Percentiles rank a stretch among this genome's conserved stretches.
These are phyloP conservation scores for Rhodinocichla rosea DNA, from an alignment of 2,113 vertebrate genomes.

Conservation along the genomic window DNA sequence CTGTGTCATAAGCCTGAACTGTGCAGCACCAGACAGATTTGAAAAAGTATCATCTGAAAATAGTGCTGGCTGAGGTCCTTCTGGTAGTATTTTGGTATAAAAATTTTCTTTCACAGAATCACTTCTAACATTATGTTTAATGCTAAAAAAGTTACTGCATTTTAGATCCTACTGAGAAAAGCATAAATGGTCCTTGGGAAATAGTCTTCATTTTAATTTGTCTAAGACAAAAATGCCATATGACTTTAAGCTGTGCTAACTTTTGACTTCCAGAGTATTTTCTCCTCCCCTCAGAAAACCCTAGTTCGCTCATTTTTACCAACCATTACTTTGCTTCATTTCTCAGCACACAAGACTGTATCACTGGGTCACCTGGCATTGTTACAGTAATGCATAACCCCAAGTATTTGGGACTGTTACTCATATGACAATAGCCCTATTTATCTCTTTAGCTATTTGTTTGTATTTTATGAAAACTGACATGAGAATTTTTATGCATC, in stretches of 20 bases:
- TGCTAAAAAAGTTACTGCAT: not conserved
- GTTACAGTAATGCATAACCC: not conserved
- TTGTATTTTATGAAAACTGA: not conserved
- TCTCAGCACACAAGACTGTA: not conserved
- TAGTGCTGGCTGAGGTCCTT: not conserved
- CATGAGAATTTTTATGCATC: slow-evolving; percentile 39
- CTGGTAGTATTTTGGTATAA: not conserved
- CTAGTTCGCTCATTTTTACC: not conserved
- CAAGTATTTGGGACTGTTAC: not conserved
- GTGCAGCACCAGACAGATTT: not conserved
- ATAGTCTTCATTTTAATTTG: not conserved
- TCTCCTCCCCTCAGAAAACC: fast-evolving
- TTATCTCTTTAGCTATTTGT: not conserved
- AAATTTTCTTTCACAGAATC: not conserved
- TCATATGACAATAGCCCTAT: not conserved
- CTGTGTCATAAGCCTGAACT: not conserved
- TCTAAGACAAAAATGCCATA: not conserved
- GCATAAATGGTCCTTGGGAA: not conserved
- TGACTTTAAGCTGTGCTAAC: not conserved
- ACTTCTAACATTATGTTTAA: not conserved
- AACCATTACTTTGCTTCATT: not conserved
- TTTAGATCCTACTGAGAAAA: not conserved
- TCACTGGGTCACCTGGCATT: not conserved
- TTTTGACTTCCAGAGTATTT: not conserved
- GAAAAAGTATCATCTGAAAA: not conserved